Percentiles rank a stretch among this genome's conserved stretches.
phyloP scores from a whole-genome alignment of 2,888 invertebrate genomes.

The Andrena praecox region DNA sequence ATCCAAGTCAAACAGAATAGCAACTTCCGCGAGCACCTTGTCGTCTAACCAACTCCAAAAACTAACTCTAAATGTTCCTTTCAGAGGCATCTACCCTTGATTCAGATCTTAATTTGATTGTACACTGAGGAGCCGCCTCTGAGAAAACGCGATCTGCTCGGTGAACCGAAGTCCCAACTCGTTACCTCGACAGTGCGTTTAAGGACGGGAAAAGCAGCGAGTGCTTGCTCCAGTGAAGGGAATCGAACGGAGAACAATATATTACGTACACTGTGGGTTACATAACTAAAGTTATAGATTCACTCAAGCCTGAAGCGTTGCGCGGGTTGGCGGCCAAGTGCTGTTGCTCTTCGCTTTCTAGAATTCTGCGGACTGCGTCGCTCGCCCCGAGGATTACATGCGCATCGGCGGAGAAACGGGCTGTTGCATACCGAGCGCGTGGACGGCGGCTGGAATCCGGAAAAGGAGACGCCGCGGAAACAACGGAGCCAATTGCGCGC shows the following conservation, averaged over 20 bases:
- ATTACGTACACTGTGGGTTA: not conserved
- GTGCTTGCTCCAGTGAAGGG: not conserved
- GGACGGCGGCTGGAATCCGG: conserved; percentile 64
- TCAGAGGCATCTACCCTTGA: too few species aligned
- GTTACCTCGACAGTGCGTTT: not conserved
- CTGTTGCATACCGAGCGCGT: conserved; percentile 42
- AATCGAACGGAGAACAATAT: conserved; percentile 23
- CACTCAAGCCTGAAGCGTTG: conserved; percentile 40
- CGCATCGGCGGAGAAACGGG: conserved; percentile 25
- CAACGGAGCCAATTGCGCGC: conserved; percentile 43
- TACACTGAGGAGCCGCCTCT: not conserved
- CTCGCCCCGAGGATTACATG: conserved; percentile 18
- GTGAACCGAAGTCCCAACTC: not conserved
- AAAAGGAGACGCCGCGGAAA: conserved; percentile 47
- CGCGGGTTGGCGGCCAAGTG: conserved; percentile 28
- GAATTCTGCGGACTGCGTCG: conserved; percentile 38
- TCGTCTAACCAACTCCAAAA: too few species aligned
- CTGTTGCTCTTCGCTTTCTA: conserved; percentile 39
- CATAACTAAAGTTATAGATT: conserved; percentile 29
- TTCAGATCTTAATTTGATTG: too few species aligned
- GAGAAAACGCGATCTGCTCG: not conserved
- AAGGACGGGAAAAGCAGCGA: conserved; percentile 15
- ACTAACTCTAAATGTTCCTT: too few species aligned
- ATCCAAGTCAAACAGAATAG: too few species aligned
- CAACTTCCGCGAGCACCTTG: too few species aligned